Evolutionary conservation across 2,888 invertebrate species (phyloP), one percentile per base, ranked within the genome.

Genomic region (Boloria euphrosyne): DNA sequence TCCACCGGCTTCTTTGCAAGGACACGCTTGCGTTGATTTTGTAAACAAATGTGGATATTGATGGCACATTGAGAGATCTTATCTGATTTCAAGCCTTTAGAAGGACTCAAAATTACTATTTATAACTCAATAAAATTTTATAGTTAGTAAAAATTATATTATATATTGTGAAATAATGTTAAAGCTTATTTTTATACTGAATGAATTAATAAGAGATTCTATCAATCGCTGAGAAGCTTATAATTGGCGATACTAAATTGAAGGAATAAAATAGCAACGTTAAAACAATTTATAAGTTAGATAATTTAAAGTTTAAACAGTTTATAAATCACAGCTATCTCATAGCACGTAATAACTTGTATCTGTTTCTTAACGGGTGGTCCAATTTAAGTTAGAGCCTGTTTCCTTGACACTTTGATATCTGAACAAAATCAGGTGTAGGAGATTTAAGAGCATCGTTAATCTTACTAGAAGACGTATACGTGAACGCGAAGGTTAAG

Each of bases 401-500:
- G 70, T 68, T 66, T 66, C 60, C 60, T 64, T 64, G 70, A 72
- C 69, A 62, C 66, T 62, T 62, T 62, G 62, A 60, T 68, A 69
- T 70, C 69, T 65, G 68, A 60, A 67, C 70, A 67, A 68, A 71
- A 72, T 74, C 68, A 74, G 75, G 72, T 73, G 74, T 72, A 67
- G 69, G 63, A 67, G 69, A 72, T 71, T 73, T 72, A 72, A 73
- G 71, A 68, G 69, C 71, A 68, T 70, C 73, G 74, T 78, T 76
- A 76, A 75, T 77, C 75, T 76, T 73, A 74, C 71, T 73, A 71
- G 69, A 73, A 76, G 77, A 78, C 71, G 72, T 73, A 76, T 76
- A 68, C 68, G 65, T 68, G 67, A 68, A 68, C 72, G 72, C 64
- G 77, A 81, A 84, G 82, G 86, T 87, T 86, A 87, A 86, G 85